phyloP scores from a whole-genome alignment of 2,888 invertebrate species.

The Cancer borealis region DNA sequence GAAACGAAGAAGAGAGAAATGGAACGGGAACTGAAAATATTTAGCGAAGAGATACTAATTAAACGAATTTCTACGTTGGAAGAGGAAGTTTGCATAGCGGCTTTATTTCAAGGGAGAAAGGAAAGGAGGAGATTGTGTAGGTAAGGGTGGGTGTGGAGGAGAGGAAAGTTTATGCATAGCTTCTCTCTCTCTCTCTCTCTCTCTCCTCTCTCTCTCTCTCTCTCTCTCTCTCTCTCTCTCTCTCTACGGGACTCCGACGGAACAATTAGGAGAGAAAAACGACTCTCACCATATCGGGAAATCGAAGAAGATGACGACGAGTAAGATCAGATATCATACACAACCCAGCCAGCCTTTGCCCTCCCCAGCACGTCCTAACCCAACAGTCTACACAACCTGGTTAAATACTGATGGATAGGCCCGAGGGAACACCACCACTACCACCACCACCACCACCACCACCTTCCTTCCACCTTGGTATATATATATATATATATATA shows the following conservation, averaged over 20 bases:
- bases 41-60: neutral
- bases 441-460: neutral
- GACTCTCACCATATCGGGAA: conserved; percentile 41
- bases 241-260: conserved; percentile 30
- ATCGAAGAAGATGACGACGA: conserved; percentile 25
- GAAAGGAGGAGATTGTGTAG: neutral
- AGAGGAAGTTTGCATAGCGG: conserved; percentile 38
- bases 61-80: conserved; percentile 11
- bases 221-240: conserved; percentile 41
- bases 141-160: neutral
- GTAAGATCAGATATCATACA: neutral
- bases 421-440: neutral
- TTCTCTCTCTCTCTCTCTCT: conserved; percentile 38
- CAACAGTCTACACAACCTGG: neutral
- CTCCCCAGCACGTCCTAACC: neutral
- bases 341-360: neutral
- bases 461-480: neutral
- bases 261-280: conserved; percentile 45
- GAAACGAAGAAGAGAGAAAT: neutral
- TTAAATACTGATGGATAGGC: neutral
- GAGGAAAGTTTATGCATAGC: neutral
- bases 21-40: neutral
- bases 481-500: conserved; percentile 41
- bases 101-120: neutral
- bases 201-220: conserved; percentile 30